Evolutionary conservation across 2,113 vertebrate genomes (phyloP), one percentile per base, ranked within the genome.

Genomic region (Acanthisitta chloris): DNA sequence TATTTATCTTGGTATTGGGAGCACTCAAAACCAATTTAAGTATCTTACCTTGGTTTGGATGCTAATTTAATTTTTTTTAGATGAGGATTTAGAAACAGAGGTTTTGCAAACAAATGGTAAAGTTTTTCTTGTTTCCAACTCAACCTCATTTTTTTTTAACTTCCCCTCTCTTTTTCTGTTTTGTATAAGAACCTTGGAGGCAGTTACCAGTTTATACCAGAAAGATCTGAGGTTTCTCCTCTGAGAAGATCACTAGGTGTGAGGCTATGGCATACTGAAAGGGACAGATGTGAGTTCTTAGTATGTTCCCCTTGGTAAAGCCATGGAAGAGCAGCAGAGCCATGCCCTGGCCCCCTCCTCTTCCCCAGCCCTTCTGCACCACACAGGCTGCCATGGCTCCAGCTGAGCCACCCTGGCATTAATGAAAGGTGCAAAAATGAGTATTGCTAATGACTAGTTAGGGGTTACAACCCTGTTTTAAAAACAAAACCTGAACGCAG

Each of bases 221-320:
- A 52, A 48, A 76, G 34, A 59, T 18, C 3, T 46, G 34, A 64
- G 61, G 64, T 36, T 65, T 43, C 28, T 48, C 28, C n/a, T 64
- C 43, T 38, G 49, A 67, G 88, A 87, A 91, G 62, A 93, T 80
- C 20, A 72, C 66, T 33, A 40, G 71, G 7, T 66, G 36, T 34
- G 52, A 67, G 52, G 25, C 36, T 58, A 28, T 43, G 43, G 55
- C 59, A 67, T 11, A 76, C 87, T 72, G 88, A 97, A 96, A 94
- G 88, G 90, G 86, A 92, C 71, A 97, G 88, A 88, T 88, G 69
- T 78, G 87, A 85, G 74, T 94, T 72, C 86, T 88, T 43, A 21
- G 62, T 40, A 81, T 66, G 46, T 91, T 96, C 45, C 13, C 52
- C 74, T 92, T 91, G 78, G 64, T 96, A 93, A 96, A 96, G 94